Evolutionary conservation across 2,113 vertebrate species (phyloP).

Genomic region (Odocoileus hemionus): DNA sequence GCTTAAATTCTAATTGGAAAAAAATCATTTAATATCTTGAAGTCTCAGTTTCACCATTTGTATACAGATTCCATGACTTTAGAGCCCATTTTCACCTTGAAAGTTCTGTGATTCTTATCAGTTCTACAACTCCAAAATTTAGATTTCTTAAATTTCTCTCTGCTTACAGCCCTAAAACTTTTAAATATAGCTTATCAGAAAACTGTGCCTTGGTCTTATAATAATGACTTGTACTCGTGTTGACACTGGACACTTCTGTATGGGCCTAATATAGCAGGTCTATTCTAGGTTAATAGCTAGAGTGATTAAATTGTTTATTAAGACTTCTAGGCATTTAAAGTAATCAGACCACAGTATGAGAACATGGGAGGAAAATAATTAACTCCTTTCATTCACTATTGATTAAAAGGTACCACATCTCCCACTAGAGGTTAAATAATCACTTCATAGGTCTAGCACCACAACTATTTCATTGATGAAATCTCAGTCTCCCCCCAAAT

Average conservation of each 20-base stretch:
- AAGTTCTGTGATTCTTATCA: conserved; percentile 6
- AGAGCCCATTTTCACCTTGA: background rate
- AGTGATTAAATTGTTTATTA: conserved; percentile 41
- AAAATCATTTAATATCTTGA: background rate
- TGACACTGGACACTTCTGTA: background rate
- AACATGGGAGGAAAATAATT: conserved; percentile 30
- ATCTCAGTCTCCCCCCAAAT: background rate
- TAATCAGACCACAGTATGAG: conserved; percentile 21
- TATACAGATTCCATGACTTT: background rate
- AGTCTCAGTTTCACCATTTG: conserved; percentile 1
- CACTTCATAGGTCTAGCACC: background rate
- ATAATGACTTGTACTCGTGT: background rate
- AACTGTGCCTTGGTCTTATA: background rate
- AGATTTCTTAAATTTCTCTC: background rate
- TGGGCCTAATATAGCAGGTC: conserved; percentile 2
- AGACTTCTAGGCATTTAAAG: conserved; percentile 23
- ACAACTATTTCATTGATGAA: conserved; percentile 9
- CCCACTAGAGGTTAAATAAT: background rate
- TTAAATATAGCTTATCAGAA: background rate
- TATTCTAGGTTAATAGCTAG: background rate
- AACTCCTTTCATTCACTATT: conserved; percentile 44
- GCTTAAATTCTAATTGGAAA: conserved; percentile 21
- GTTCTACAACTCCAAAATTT: background rate
- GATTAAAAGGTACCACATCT: conserved; percentile 1
- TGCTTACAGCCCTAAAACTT: background rate